phyloP scores from a whole-genome alignment of 2,888 invertebrate species.

The Eledona agricola region DNA sequence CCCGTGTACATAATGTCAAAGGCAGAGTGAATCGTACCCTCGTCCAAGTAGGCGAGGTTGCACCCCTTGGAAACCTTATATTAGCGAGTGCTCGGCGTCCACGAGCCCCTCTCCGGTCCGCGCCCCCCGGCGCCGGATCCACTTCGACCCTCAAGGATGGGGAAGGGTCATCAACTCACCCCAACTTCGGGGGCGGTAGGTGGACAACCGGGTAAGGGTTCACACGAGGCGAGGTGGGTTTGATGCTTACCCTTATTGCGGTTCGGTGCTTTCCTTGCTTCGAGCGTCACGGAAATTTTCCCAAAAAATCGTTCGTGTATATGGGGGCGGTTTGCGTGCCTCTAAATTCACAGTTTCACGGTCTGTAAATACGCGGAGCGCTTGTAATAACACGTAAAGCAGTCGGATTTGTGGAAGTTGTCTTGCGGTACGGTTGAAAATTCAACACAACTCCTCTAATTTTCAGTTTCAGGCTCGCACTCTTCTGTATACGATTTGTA shows the following conservation, averaged over 20 bases:
- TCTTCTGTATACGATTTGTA: no score
- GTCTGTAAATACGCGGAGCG: slow-evolving; percentile 22
- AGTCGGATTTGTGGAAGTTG: slow-evolving; percentile 25
- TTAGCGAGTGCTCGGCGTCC: slow-evolving; percentile 47
- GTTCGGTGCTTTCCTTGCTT: slow-evolving; percentile 39
- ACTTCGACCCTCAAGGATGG: slow-evolving; percentile 43
- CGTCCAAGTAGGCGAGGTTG: slow-evolving; percentile 48
- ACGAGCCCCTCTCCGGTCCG: slow-evolving; percentile 31
- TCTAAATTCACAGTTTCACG: slow-evolving; percentile 9
- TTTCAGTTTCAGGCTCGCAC: slow-evolving; percentile 9
- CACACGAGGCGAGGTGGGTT: slow-evolving; percentile 26
- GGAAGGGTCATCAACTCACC: slow-evolving; percentile 47
- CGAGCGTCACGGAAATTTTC: slow-evolving; percentile 12
- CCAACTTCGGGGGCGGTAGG: slow-evolving; percentile 39
- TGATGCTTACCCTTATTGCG: slow-evolving; percentile 43
- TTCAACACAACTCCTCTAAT: slow-evolving; percentile 24
- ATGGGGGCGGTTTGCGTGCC: slow-evolving; percentile 2
- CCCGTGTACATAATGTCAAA: slow-evolving; percentile 40
- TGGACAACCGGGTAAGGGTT: slow-evolving; percentile 46
- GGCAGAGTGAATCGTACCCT: slow-evolving; percentile 42
- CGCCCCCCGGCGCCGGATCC: slow-evolving; percentile 37
- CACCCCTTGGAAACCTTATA: slow-evolving; percentile 51
- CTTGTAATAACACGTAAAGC: slow-evolving; percentile 25
- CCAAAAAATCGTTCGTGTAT: background rate
- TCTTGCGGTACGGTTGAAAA: slow-evolving; percentile 25